Percentiles rank a stretch among this genome's conserved stretches.
Conservation (phyloP, 2,797 vertebrate species). For the Channa striata region DNA sequence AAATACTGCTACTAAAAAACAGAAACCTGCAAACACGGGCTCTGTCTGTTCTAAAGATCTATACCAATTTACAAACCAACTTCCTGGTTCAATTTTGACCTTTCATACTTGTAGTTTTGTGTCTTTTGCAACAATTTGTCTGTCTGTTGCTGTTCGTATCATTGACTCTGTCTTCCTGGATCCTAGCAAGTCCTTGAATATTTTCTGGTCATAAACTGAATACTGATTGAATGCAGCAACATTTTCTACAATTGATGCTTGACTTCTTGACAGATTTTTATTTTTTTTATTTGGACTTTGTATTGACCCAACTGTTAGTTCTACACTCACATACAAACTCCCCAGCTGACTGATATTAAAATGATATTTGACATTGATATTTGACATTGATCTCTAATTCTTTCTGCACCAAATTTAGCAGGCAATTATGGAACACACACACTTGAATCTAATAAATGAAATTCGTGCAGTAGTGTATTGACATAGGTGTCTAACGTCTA, state of each 20-base stretch:
- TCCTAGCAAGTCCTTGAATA: background rate
- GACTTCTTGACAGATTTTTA: slow-evolving; percentile 18
- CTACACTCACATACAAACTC: background rate
- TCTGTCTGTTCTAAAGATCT: too few relatives aligned
- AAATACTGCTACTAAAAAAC: too few relatives aligned
- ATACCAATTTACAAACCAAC: too few relatives aligned
- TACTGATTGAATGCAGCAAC: slow-evolving; percentile 3
- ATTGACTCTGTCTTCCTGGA: background rate
- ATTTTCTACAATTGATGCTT: slow-evolving; percentile 2
- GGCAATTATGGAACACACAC: background rate
- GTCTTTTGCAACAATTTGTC: too few relatives aligned
- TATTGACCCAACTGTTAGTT: background rate
- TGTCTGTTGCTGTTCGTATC: too few relatives aligned
- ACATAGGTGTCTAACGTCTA: slow-evolving; percentile 62
- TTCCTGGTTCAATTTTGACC: too few relatives aligned
- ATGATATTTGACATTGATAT: slow-evolving; percentile 35
- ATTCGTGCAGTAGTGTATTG: slow-evolving; percentile 52
- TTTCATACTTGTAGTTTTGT: too few relatives aligned
- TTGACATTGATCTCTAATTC: slow-evolving; percentile 32
- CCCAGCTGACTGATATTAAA: slow-evolving; percentile 27
- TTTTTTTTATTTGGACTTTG: background rate
- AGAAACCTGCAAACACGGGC: too few relatives aligned
- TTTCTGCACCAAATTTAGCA: background rate
- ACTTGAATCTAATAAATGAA: slow-evolving; percentile 44
- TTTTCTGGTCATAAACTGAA: background rate